Conservation (phyloP, 2,888 invertebrate genomes). For the Leptinotarsa tumamoca region DNA sequence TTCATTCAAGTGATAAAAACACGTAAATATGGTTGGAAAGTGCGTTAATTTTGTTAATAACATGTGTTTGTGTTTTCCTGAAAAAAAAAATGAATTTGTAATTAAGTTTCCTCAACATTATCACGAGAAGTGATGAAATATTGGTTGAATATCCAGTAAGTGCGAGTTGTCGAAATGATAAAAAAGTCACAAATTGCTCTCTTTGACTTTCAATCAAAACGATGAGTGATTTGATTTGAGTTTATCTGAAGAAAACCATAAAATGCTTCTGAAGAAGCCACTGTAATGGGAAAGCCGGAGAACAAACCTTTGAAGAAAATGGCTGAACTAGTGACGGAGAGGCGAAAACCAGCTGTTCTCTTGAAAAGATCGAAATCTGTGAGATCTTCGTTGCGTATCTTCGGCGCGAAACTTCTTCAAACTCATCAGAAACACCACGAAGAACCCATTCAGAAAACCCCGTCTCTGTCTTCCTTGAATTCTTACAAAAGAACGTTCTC, state of each 20-base stretch:
- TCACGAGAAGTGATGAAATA: too few species aligned
- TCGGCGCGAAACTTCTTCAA: conserved; percentile 72
- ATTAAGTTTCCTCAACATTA: too few species aligned
- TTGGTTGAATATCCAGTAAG: too few species aligned
- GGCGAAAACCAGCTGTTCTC: conserved; percentile 58
- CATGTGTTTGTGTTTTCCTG: background rate
- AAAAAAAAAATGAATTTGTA: too few species aligned
- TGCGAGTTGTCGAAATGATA: too few species aligned
- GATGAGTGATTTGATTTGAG: too few species aligned
- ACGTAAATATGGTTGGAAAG: background rate
- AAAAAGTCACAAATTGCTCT: too few species aligned
- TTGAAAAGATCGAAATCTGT: conserved; percentile 77
- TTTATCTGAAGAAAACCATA: background rate
- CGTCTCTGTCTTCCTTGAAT: conserved; percentile 56
- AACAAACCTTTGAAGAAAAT: conserved; percentile 56
- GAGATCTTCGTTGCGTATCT: conserved; percentile 76
- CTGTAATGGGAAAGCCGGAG: conserved; percentile 62
- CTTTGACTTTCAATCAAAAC: too few species aligned
- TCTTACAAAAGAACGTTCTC: conserved; percentile 48
- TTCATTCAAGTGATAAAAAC: background rate
- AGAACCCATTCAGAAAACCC: conserved; percentile 52
- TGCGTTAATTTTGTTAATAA: background rate
- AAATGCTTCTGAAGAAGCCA: background rate
- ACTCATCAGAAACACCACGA: conserved; percentile 45
- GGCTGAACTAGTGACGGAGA: conserved; percentile 61